phyloP scores from a whole-genome alignment of 2,797 vertebrate genomes.

The Rhinophrynus dorsalis region DNA sequence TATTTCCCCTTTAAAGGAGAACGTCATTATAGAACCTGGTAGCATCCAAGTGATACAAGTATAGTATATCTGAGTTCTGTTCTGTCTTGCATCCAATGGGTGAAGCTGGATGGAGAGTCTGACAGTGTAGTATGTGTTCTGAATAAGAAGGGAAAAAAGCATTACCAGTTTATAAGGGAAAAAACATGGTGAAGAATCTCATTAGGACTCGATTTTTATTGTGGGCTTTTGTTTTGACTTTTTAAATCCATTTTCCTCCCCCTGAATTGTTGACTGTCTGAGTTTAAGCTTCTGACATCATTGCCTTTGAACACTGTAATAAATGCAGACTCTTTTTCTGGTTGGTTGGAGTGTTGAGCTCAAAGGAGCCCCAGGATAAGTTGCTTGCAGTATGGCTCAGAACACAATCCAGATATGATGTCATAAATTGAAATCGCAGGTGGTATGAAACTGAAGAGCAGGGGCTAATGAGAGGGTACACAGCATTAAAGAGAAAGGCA shows the following conservation, averaged over 20 bases:
- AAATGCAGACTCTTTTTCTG: conserved; percentile 42
- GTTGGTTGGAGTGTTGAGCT: conserved; percentile 47
- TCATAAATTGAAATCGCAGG: conserved; percentile 50
- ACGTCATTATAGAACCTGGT: no score
- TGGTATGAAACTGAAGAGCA: conserved; percentile 42
- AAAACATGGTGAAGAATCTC: conserved; percentile 1
- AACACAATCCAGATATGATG: conserved; percentile 48
- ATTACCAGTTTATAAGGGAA: neutral
- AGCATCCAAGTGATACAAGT: no score
- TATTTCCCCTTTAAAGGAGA: no score
- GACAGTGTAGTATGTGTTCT: no score
- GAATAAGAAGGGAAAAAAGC: neutral
- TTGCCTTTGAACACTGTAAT: conserved; percentile 37
- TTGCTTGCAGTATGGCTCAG: conserved; percentile 44
- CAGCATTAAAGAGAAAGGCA: conserved; percentile 41
- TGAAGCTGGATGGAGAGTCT: no score
- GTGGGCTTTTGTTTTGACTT: conserved; percentile 31
- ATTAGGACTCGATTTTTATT: neutral
- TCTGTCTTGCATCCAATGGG: no score
- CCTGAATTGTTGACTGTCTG: conserved; percentile 40
- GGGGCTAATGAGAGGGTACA: conserved; percentile 47
- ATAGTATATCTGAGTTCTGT: no score
- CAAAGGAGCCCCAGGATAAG: conserved; percentile 46
- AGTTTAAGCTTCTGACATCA: conserved; percentile 43
- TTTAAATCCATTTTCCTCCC: conserved; percentile 26